Evolutionary conservation across 1,140 invertebrate species (phyloP).

Genomic region (Bombus turneri): DNA sequence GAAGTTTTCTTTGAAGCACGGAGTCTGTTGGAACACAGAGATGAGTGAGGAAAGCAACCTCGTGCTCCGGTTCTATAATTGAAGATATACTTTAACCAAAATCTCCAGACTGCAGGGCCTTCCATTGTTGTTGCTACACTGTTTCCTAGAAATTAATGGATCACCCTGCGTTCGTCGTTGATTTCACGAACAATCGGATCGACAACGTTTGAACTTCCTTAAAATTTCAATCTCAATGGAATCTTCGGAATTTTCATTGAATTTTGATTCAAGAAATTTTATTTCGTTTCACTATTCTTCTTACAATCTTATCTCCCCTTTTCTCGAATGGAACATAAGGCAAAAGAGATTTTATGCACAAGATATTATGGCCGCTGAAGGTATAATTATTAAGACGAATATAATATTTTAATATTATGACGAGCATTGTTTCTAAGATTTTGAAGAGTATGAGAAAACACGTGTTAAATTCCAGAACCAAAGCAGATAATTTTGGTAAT

Average conservation of each 20-base stretch:
- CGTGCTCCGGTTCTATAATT: slow-evolving; percentile 42
- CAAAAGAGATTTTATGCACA: background rate
- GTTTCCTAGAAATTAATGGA: slow-evolving; percentile 56
- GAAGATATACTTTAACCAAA: slow-evolving; percentile 57
- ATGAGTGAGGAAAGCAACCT: slow-evolving; percentile 35
- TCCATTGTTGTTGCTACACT: slow-evolving; percentile 60
- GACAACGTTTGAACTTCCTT: background rate
- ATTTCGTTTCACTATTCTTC: background rate
- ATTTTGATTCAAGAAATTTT: background rate
- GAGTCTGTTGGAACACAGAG: slow-evolving; percentile 39
- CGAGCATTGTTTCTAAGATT: too few species aligned
- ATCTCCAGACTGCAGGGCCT: slow-evolving; percentile 43
- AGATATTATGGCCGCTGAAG: too few species aligned
- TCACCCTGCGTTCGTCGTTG: slow-evolving; percentile 22
- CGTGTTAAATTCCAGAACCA: too few species aligned
- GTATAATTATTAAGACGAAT: too few species aligned
- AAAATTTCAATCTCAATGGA: background rate
- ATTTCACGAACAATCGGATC: slow-evolving; percentile 33
- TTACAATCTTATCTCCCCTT: background rate
- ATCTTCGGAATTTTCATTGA: background rate
- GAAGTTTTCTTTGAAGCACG: slow-evolving; percentile 18
- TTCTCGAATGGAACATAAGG: background rate
- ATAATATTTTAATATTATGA: too few species aligned
- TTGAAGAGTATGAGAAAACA: too few species aligned
- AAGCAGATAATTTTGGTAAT: too few species aligned